Percentiles rank a stretch among this genome's conserved stretches.
Conservation (phyloP, 2,113 vertebrate species). For the Tachysurus vachellii region DNA sequence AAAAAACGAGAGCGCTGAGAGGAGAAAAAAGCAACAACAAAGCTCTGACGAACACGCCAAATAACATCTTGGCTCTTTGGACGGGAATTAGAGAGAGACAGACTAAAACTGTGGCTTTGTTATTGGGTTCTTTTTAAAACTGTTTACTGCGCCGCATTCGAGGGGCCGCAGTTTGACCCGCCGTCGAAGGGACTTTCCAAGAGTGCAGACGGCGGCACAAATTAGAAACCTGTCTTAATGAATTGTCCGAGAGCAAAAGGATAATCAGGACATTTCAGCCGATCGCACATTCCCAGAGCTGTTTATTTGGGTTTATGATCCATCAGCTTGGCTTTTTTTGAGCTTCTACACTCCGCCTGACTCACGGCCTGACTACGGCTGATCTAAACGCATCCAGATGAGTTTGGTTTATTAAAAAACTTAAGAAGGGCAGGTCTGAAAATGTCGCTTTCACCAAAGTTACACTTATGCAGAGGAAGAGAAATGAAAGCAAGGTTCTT, state of each 20-base stretch:
- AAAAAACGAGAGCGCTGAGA: neutral
- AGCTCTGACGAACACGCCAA: conserved; percentile 28
- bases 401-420: neutral
- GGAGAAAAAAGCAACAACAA: conserved; percentile 35
- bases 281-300: neutral
- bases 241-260: neutral
- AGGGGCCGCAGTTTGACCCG: neutral
- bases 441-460: neutral
- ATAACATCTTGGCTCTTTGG: conserved; percentile 23
- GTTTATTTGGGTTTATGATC: neutral
- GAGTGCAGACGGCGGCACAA: neutral
- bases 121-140: conserved; percentile 22
- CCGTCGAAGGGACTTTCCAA: neutral
- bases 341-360: neutral
- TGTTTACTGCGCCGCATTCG: neutral
- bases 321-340: neutral
- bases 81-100: conserved; percentile 12
- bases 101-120: conserved; percentile 15
- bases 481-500: neutral
- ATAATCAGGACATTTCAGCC: neutral
- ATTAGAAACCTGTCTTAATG: neutral
- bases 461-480: neutral
- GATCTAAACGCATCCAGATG: conserved; percentile 8
- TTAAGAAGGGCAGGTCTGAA: conserved; percentile 1
- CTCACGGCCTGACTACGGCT: neutral